Evolutionary conservation across 2,113 vertebrate genomes (phyloP).

Genomic region (Hydrolagus affinis): DNA sequence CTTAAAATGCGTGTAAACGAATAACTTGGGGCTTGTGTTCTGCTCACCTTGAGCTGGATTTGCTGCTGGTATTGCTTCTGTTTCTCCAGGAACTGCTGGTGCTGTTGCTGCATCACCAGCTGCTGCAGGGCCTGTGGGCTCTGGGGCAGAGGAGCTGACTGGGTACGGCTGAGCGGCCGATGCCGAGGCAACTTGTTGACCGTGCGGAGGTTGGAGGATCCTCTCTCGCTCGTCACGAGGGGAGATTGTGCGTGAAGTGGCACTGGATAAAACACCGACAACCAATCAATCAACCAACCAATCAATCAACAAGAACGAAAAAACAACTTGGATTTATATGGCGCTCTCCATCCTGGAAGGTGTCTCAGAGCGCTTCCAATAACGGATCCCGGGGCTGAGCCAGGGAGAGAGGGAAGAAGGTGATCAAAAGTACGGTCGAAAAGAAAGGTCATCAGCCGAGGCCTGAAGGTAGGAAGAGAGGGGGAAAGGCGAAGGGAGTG

Average conservation of each 20-base stretch:
- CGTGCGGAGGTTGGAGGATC: slow-evolving; percentile 61
- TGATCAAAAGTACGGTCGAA: too few species aligned
- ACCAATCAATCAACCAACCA: too few species aligned
- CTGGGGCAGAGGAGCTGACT: slow-evolving; percentile 83
- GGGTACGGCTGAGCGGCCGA: slow-evolving; percentile 79
- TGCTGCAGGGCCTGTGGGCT: slow-evolving; percentile 88
- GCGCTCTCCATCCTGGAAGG: too few species aligned
- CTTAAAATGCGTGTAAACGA: too few species aligned
- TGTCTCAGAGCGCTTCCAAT: too few species aligned
- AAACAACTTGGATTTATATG: too few species aligned
- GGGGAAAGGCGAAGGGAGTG: too few species aligned
- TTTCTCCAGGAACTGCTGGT: slow-evolving; percentile 85
- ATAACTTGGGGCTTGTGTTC: not conserved
- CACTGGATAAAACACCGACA: slow-evolving; percentile 48
- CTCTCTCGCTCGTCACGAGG: slow-evolving; percentile 75
- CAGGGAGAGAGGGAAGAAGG: too few species aligned
- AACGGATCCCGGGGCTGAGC: too few species aligned
- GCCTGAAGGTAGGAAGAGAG: too few species aligned
- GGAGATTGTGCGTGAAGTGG: slow-evolving; percentile 86
- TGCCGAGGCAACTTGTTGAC: slow-evolving; percentile 79
- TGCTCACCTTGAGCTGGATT: slow-evolving; percentile 62
- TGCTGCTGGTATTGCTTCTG: slow-evolving; percentile 69
- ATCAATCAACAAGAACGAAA: too few species aligned
- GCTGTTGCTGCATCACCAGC: slow-evolving; percentile 82
- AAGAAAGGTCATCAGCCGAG: too few species aligned